Percentiles rank a stretch among this genome's conserved stretches.
Evolutionary conservation across 2,797 vertebrate species (phyloP).

Genomic region (Poecilia velifera): DNA sequence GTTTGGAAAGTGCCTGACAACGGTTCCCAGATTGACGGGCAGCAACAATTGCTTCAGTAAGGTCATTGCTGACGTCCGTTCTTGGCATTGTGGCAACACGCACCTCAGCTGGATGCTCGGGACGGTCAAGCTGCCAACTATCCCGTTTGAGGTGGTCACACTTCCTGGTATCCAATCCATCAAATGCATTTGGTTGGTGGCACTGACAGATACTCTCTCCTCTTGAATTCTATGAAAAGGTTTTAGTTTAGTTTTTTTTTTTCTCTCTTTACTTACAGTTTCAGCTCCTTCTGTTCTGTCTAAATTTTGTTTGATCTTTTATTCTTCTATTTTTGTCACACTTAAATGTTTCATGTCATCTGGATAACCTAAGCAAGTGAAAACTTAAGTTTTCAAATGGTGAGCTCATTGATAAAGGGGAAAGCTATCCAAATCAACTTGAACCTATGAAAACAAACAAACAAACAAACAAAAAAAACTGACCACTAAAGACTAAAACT

Average conservation of each 20-base stretch:
- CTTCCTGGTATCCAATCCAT: background rate
- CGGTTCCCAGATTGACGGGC: background rate
- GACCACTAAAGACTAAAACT: background rate
- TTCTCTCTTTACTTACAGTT: background rate
- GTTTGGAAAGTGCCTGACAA: background rate
- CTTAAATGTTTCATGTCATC: background rate
- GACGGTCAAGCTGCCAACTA: background rate
- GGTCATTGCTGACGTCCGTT: conserved; percentile 3
- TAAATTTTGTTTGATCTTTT: background rate
- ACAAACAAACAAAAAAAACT: background rate
- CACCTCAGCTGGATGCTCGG: background rate
- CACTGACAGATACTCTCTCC: background rate
- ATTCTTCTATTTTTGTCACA: background rate
- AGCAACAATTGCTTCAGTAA: conserved; percentile 3
- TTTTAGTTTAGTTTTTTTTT: background rate
- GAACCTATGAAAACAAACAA: background rate
- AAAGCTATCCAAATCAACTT: background rate
- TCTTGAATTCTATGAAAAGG: background rate
- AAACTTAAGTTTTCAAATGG: background rate
- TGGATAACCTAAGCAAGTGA: background rate
- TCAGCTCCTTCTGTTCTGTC: background rate
- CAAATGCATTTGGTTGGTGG: background rate
- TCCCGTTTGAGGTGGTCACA: background rate
- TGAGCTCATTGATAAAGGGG: background rate
- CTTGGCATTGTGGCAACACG: background rate